A percentile compares a stretch with the other conserved stretches of the same genome.
phyloP scores from a whole-genome alignment of 2,888 invertebrate species.

The Cephonodes hylas region DNA sequence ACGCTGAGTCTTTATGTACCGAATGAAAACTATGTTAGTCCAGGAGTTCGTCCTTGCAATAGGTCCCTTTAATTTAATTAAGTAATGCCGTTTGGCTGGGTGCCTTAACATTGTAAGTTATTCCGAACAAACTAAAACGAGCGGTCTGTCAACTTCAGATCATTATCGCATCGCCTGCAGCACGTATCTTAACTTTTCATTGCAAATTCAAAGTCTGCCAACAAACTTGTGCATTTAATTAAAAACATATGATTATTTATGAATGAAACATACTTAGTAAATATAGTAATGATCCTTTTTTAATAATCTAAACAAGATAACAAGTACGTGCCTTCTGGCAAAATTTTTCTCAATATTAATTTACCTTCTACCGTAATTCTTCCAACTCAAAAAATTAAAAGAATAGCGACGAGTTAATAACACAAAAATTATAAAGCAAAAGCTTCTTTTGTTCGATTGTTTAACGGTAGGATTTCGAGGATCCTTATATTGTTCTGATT shows the following conservation, averaged over 20 bases:
- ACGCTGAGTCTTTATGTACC: not conserved
- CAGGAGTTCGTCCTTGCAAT: not conserved
- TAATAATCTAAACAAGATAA: not conserved
- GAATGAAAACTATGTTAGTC: not conserved
- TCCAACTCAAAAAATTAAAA: not conserved
- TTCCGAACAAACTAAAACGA: not conserved
- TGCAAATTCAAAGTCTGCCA: not conserved
- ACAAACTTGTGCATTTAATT: not conserved
- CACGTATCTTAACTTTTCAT: not conserved
- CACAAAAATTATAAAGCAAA: constrained; percentile 18
- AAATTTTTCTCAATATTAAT: not conserved
- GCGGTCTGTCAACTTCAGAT: not conserved
- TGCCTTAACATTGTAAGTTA: not conserved
- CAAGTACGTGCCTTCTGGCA: not conserved
- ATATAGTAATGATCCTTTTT: not conserved
- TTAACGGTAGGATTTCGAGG: not conserved
- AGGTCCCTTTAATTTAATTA: not conserved
- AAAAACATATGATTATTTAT: not conserved
- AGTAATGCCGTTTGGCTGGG: not conserved
- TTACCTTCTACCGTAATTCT: not conserved
- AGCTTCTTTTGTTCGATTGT: constrained; percentile 18
- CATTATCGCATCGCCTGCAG: not conserved
- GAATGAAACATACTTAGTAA: not conserved
- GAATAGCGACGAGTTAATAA: not conserved
- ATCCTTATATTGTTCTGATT: not conserved